These are phyloP conservation scores for Drosophila prosaltans DNA, from an alignment of 1,140 invertebrate genomes.

Conservation along the genomic window DNA sequence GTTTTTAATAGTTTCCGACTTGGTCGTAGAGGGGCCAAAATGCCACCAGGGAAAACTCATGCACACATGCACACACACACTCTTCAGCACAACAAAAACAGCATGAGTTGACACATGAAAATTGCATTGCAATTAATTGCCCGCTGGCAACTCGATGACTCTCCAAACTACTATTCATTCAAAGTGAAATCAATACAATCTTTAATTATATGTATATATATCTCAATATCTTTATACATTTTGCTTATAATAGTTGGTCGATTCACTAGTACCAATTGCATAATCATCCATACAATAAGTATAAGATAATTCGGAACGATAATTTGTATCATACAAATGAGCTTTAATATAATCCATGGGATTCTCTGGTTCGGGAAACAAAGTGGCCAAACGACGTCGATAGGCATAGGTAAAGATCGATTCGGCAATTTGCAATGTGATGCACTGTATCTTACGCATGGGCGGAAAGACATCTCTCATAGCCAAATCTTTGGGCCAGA, in stretches of 20 bases:
- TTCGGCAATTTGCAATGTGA: conserved; percentile 93
- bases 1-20: conserved; percentile 51
- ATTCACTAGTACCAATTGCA: conserved; percentile 49
- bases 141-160: conserved; percentile 42
- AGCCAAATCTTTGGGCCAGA: conserved; percentile 91
- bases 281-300: conserved; percentile 35
- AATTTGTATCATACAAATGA: conserved; percentile 28
- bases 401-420: conserved; percentile 86
- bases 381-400: conserved; percentile 42
- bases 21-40: conserved; percentile 14
- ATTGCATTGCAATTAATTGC: conserved; percentile 77
- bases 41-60: conserved; percentile 31
- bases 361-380: conserved; percentile 55
- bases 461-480: conserved; percentile 97
- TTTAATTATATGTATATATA: conserved; percentile 13
- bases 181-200: conserved; percentile 57
- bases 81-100: conserved; percentile 19
- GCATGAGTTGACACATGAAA: conserved; percentile 67
- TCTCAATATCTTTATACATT: conserved; percentile 18
- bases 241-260: conserved; percentile 30
- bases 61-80: conserved; percentile 20
- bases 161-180: conserved; percentile 32
- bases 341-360: conserved; percentile 40
- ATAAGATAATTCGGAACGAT: not conserved
- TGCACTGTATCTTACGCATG: conserved; percentile 91